phyloP scores from a whole-genome alignment of 2,797 vertebrate species.

The Crocodylus rhombifer region DNA sequence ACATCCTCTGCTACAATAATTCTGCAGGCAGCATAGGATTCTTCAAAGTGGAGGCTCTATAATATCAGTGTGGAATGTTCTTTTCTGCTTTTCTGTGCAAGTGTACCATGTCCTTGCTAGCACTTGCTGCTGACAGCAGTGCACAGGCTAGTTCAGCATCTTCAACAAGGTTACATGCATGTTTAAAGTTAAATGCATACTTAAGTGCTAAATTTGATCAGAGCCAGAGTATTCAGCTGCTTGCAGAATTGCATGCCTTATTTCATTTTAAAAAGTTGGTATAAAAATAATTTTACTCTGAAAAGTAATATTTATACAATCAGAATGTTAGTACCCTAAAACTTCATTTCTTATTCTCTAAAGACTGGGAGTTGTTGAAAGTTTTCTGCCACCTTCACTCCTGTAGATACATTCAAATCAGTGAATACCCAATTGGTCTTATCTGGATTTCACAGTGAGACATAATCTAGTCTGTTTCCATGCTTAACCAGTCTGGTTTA shows the following conservation, averaged over 20 bases:
- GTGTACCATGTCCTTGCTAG: accelerated
- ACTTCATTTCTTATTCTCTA: background rate
- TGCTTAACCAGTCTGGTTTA: background rate
- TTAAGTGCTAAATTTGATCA: background rate
- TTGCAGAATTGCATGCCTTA: background rate
- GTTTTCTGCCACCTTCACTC: background rate
- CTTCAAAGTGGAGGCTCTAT: background rate
- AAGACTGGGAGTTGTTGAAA: background rate
- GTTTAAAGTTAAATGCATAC: background rate
- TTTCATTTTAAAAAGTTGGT: background rate
- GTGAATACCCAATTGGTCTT: background rate
- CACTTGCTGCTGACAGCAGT: background rate
- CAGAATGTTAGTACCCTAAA: background rate
- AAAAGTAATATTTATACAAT: background rate
- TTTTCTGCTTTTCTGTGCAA: background rate
- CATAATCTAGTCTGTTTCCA: background rate
- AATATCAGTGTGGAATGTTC: background rate
- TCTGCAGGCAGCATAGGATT: background rate
- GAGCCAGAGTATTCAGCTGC: background rate
- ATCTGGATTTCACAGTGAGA: background rate
- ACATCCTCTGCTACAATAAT: background rate
- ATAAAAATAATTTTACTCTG: background rate
- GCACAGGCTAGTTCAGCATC: background rate
- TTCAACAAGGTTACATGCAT: background rate
- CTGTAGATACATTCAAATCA: background rate